phyloP scores from a whole-genome alignment of 2,797 vertebrate genomes.

The Emys orbicularis region DNA sequence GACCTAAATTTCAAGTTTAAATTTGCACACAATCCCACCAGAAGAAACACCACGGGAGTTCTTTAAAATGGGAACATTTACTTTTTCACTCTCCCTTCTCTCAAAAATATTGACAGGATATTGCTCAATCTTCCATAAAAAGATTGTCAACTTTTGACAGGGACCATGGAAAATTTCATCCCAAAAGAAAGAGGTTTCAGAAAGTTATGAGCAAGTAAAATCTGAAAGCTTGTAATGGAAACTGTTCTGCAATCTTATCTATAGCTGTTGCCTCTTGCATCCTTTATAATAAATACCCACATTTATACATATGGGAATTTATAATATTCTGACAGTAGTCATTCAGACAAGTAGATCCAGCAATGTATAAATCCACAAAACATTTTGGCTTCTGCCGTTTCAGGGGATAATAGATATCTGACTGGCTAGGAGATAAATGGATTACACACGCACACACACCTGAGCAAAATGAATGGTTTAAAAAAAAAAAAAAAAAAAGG shows the following conservation, averaged over 20 bases:
- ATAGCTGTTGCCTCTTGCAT: not conserved
- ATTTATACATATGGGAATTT: not conserved
- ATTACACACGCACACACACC: not conserved
- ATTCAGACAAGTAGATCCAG: conserved; percentile 2
- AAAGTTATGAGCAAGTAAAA: not conserved
- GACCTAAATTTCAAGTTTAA: not conserved
- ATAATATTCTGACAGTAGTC: conserved; percentile 23
- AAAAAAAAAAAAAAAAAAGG: not conserved
- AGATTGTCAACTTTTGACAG: not conserved
- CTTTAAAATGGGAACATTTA: conserved; percentile 21
- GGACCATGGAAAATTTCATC: not conserved
- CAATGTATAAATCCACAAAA: not conserved
- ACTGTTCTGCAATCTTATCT: conserved; percentile 1
- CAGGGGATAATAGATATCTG: conserved; percentile 16
- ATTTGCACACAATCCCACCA: not conserved
- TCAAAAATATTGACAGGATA: not conserved
- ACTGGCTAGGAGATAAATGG: not conserved
- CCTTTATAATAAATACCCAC: not conserved
- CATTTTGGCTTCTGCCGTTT: conserved; percentile 37
- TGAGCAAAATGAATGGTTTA: conserved; percentile 5
- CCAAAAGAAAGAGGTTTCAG: conserved; percentile 12
- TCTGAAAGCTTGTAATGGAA: not conserved
- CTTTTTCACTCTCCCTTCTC: not conserved
- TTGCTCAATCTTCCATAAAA: conserved; percentile 18
- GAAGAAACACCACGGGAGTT: not conserved